Evolutionary conservation across 2,113 vertebrate genomes (phyloP), one percentile per base, ranked within the genome.

Genomic region (Carassius carassius): DNA sequence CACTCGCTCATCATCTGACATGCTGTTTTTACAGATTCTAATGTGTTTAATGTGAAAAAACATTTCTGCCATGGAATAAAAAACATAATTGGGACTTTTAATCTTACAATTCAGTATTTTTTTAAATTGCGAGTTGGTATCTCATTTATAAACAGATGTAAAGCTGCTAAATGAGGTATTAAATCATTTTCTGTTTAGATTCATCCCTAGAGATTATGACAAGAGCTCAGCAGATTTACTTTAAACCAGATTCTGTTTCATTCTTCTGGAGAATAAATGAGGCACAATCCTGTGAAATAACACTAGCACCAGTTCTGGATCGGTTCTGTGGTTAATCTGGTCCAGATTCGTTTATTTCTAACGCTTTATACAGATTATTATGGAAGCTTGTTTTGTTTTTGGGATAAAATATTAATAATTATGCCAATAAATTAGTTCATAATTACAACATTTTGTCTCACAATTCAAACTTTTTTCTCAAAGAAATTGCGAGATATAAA

Each of bases 181-280:
- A 35, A 32, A 29, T 69, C 1, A 16, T 69, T 32, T 69, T 16
- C 12, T 17, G 29, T 69, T 69, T 25, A 69, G 14, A 35, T 29
- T 32, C 23, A 78, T 77, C 62, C 60, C 9, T 67, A 32, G 17
- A 35, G 75, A 78, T 84, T 41, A 78, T 44, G 11, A 65, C 62
- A 56, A n/a, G 73, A 63, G 44, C 62, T 47, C 35, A 56, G 47
- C n/a, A 78, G 49, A 78, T 70, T 65, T 78, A 69, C 37, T 65
- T 11, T 2, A 44, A 41, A 56, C 17, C 25, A 56, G 51, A 69
- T 79, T 62, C n/a, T 14, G 41, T 44, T 63, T 58, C 56, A n/a
- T n/a, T 58, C 56, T 9, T 58, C 21, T 58, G 56, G 17, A 58
- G 19, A 56, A 58, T 58, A 21, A 21, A 58, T 58, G 54, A 56